A percentile compares a stretch with the other conserved stretches of the same genome.
Evolutionary conservation across 53 echinoderm and acorn worm genomes (phyloP).

Genomic region (Holothuria scabra): DNA sequence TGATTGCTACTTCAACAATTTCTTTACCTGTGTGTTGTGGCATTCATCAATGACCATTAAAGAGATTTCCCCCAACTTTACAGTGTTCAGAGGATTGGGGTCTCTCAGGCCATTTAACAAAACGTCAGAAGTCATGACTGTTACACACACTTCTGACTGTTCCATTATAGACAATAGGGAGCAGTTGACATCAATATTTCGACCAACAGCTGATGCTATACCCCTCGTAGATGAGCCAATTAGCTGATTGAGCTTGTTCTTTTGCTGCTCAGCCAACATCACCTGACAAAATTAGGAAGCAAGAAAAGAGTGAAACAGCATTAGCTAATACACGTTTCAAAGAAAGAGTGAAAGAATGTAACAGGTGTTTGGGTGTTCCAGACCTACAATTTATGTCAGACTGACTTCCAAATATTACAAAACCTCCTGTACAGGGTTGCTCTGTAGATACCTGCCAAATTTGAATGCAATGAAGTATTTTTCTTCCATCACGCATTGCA

Average conservation of each 20-base stretch:
- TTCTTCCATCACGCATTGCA: too few relatives aligned
- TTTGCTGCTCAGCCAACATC: constrained; percentile 46
- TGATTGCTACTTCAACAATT: too few relatives aligned
- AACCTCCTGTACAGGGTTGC: too few relatives aligned
- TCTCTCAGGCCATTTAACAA: constrained; percentile 71
- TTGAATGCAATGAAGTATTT: too few relatives aligned
- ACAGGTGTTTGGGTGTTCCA: too few relatives aligned
- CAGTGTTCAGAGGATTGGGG: constrained; percentile 20
- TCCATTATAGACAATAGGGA: constrained; percentile 28
- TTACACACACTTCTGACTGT: constrained; percentile 53
- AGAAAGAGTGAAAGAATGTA: too few relatives aligned
- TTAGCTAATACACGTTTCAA: too few relatives aligned
- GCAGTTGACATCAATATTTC: constrained; percentile 44
- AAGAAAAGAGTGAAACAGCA: too few relatives aligned
- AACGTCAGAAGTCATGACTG: constrained; percentile 81
- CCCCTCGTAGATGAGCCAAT: constrained; percentile 19
- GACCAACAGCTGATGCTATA: constrained; percentile 47
- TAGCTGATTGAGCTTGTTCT: constrained; percentile 46
- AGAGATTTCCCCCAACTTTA: constrained; percentile 37
- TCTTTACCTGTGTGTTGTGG: constrained; percentile 77
- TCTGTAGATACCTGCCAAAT: too few relatives aligned
- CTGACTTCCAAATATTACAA: too few relatives aligned
- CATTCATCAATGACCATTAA: constrained; percentile 91
- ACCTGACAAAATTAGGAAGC: too few relatives aligned
- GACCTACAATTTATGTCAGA: too few relatives aligned